phyloP scores from a whole-genome alignment of 2,113 vertebrate genomes.

The Meriones unguiculatus region DNA sequence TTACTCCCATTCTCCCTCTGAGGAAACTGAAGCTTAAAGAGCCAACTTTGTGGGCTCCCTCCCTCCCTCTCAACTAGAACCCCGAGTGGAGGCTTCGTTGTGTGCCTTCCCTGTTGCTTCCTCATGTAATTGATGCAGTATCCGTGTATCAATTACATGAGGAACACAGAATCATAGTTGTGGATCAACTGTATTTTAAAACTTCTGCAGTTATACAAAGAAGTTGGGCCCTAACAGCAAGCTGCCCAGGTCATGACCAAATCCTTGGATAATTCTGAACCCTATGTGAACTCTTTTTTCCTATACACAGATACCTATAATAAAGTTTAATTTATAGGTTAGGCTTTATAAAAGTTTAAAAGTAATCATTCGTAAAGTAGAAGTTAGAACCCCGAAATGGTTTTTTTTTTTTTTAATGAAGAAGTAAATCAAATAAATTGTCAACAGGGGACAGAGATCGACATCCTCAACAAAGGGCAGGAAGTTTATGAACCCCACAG shows the following conservation, averaged over 20 bases:
- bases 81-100: no score
- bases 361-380: no score
- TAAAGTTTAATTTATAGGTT: no score
- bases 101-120: not conserved
- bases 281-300: not conserved
- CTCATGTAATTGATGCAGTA: not conserved
- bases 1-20: no score
- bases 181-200: not conserved
- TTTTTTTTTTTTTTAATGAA: slow-evolving; percentile 56
- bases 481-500: slow-evolving; percentile 99
- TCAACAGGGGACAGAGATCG: slow-evolving; percentile 96
- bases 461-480: slow-evolving; percentile 99
- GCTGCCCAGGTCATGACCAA: not conserved
- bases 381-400: no score
- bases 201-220: not conserved
- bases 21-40: no score
- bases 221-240: not conserved
- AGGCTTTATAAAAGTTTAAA: no score
- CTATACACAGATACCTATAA: no score
- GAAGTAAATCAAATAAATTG: slow-evolving; percentile 58
- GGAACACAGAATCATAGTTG: not conserved
- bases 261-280: not conserved
- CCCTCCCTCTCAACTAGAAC: no score
- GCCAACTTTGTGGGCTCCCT: no score
- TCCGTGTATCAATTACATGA: not conserved